These are phyloP conservation scores for Microchrysa polita DNA, from an alignment of 2,888 invertebrate genomes.

Conservation along the genomic window DNA sequence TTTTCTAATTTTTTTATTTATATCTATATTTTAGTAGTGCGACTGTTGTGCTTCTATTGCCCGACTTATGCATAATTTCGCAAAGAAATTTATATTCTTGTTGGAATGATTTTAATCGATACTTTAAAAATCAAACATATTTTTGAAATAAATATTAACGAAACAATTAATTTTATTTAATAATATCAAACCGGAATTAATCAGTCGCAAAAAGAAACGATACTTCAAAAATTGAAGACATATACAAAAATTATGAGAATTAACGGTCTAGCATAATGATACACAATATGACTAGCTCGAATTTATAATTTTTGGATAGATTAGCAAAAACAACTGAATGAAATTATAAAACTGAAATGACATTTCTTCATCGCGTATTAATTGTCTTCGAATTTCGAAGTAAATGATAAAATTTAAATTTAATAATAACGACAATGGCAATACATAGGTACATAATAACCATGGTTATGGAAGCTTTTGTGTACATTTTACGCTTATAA, in stretches of 20 bases:
- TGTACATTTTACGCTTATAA: too few relatives aligned
- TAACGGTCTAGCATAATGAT: slow-evolving; percentile 8
- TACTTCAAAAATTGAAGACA: background rate
- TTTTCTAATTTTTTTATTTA: background rate
- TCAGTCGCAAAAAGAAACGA: slow-evolving; percentile 5
- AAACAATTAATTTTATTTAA: too few relatives aligned
- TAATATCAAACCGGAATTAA: background rate
- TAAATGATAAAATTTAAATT: background rate
- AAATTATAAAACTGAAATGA: slow-evolving; percentile 49
- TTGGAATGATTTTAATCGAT: too few relatives aligned
- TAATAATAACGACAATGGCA: background rate
- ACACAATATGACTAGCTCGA: slow-evolving; percentile 5
- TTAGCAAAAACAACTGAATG: slow-evolving; percentile 46
- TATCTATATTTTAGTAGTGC: slow-evolving; percentile 2
- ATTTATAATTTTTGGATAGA: slow-evolving; percentile 30
- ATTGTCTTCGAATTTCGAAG: background rate
- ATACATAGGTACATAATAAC: too few relatives aligned
- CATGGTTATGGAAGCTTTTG: too few relatives aligned
- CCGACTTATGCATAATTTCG: too few relatives aligned
- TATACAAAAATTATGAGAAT: slow-evolving; percentile 5
- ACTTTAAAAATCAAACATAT: too few relatives aligned
- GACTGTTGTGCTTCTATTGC: background rate
- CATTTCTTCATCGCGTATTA: background rate
- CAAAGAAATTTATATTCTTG: too few relatives aligned
- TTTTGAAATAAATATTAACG: too few relatives aligned